phyloP scores from a whole-genome alignment of 1,140 invertebrate species.

The Elysia chlorotica region DNA sequence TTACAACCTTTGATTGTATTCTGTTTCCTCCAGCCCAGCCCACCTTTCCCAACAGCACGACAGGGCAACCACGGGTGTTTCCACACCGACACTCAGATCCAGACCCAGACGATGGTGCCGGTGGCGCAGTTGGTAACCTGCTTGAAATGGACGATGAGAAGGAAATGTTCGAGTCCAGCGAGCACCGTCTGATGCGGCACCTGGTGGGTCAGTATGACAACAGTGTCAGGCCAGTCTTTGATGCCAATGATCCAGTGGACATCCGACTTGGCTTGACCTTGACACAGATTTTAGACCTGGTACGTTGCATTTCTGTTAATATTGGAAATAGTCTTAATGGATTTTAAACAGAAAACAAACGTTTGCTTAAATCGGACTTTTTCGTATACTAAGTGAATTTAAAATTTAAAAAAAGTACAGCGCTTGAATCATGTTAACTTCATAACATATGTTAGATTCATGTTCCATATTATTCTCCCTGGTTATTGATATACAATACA shows the following conservation, averaged over 20 bases:
- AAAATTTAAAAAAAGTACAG: too few relatives aligned
- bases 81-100: too few relatives aligned
- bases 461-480: too few relatives aligned
- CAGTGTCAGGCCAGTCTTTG: constrained; percentile 93
- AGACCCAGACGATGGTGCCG: too few relatives aligned
- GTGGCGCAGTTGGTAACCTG: too few relatives aligned
- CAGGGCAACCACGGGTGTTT: too few relatives aligned
- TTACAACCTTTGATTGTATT: too few relatives aligned
- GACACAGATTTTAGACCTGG: constrained; percentile 99
- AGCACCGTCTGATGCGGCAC: constrained; percentile 34
- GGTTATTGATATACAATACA: too few relatives aligned
- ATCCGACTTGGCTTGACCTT: constrained; percentile 96
- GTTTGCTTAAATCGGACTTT: background rate
- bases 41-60: too few relatives aligned
- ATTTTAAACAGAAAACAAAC: background rate
- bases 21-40: too few relatives aligned
- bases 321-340: background rate
- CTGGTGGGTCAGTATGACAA: constrained; percentile 80
- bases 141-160: background rate
- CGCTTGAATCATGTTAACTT: too few relatives aligned
- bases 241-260: constrained; percentile 93
- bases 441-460: too few relatives aligned
- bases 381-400: background rate
- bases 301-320: constrained; percentile 66
- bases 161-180: constrained; percentile 23